Percentiles rank a stretch among this genome's conserved stretches.
These are phyloP conservation scores for Porites lutea DNA, from an alignment of 64 coral and sea anemone genomes.

Conservation along the genomic window DNA sequence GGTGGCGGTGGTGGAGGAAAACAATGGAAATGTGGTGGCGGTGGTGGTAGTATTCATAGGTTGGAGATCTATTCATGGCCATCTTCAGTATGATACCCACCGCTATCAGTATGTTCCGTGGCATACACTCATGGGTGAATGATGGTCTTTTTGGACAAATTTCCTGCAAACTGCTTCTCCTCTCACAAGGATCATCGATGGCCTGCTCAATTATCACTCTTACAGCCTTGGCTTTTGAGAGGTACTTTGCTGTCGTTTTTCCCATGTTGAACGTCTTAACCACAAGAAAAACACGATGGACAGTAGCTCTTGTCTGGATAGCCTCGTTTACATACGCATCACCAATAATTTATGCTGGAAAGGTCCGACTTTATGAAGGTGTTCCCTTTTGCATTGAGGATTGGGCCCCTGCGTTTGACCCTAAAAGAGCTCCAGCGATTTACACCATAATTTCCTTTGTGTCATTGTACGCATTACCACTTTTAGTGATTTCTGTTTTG, in stretches of 20 bases:
- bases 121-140: background rate
- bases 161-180: constrained; percentile 41
- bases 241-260: constrained; percentile 62
- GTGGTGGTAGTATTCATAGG: background rate
- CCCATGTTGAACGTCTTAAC: constrained; percentile 27
- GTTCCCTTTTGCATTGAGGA: constrained; percentile 31
- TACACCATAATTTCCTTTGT: constrained; percentile 61
- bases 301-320: constrained; percentile 14
- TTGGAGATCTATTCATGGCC: constrained; percentile 62
- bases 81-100: constrained; percentile 41
- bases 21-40: too few species aligned
- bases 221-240: constrained; percentile 49
- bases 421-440: background rate
- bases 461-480: constrained; percentile 41
- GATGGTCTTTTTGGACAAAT: constrained; percentile 23
- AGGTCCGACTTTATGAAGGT: background rate
- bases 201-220: constrained; percentile 68
- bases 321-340: background rate
- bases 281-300: constrained; percentile 20
- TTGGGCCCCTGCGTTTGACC: constrained; percentile 50
- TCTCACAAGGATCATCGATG: constrained; percentile 46
- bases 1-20: too few species aligned
- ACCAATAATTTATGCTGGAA: constrained; percentile 33
- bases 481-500: constrained; percentile 35
- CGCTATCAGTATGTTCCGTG: constrained; percentile 8